Base-by-base conservation (phyloP, 2,797 vertebrate species). In the Alfaro cultratus region DNA sequence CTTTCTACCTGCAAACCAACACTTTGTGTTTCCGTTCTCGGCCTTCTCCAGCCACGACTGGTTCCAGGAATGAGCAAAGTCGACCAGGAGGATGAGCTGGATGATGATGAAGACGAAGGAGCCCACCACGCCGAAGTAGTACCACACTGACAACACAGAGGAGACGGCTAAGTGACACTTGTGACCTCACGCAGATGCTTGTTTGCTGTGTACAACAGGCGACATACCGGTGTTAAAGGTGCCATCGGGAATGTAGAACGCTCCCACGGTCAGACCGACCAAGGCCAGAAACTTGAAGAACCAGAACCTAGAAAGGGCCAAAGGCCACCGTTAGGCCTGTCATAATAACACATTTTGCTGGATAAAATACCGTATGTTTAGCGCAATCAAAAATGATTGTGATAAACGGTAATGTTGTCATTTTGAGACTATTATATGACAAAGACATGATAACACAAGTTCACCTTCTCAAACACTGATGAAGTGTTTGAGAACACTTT, bases 201-300 rank as follows among this genome's bases (percentile, higher is more conserved):
- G 10, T 9, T 4, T 21, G 29, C 16, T 39, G n/a, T 9, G 15
- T 31, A 10, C 47, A 12, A 39, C 47, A 34, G 39, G 39, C 6
- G 45, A 73, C 80, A 53, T 78, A 98, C 98, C 95, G 53, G 95
- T 88, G 36, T 95, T 96, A 89, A 99, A 99, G 21, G 62, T 39
- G 36, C 96, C 97, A 0, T 97, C 95, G 0, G 97, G 98, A 80
- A 99, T 98, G 91, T 97, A 99, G 94, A 99, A 99, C 8, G 97
- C 97, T 0, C 98, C 98, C 84, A 99, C 97, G 0, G 96, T 96
- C 85, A 99, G 94, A 31, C 96, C 97, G 49, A 98, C 92, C 76
- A 99, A 91, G 79, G 96, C 6, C 86, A 99, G 95, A 83, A 99
- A 97, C 89, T 99, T 99, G 93, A 99, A 96, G 94, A 99, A 98